A percentile compares a stretch with the other conserved stretches of the same genome.
These are phyloP conservation scores for Scaptomyza hsui DNA, from an alignment of 1,140 invertebrate species.

Conservation along the genomic window DNA sequence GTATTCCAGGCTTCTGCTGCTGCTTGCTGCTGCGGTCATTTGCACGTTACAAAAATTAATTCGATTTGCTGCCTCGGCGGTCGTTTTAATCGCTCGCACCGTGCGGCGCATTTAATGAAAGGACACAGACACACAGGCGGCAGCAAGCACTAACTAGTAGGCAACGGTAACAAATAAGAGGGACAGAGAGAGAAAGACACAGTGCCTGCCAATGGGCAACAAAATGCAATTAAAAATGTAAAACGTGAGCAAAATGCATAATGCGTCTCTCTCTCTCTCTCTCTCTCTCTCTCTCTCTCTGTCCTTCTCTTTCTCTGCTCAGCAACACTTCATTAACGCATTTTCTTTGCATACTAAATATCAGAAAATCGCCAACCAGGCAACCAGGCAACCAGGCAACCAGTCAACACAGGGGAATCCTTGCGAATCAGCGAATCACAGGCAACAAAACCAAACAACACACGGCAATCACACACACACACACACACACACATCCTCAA, in stretches of 20 bases:
- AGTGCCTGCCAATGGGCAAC: slow-evolving; percentile 5
- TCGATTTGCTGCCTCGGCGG: slow-evolving; percentile 81
- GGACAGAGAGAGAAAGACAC: not conserved
- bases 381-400: not conserved
- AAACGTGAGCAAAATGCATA: slow-evolving; percentile 80
- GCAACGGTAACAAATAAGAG: slow-evolving; percentile 28
- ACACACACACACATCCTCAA: not conserved
- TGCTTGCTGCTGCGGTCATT: slow-evolving; percentile 56
- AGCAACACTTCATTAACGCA: slow-evolving; percentile 79
- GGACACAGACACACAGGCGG: slow-evolving; percentile 21
- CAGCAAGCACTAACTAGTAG: slow-evolving; percentile 26
- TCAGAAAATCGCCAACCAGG: not conserved
- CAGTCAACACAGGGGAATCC: not conserved
- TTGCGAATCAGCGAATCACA: slow-evolving; percentile 16
- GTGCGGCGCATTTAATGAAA: slow-evolving; percentile 77
- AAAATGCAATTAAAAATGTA: slow-evolving; percentile 77
- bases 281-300: too few species aligned
- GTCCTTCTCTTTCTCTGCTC: too few species aligned
- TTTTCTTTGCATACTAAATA: slow-evolving; percentile 48
- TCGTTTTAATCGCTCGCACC: slow-evolving; percentile 77
- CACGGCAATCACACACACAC: slow-evolving; percentile 11
- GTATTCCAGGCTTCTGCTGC: slow-evolving; percentile 16
- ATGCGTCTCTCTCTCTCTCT: slow-evolving; percentile 78
- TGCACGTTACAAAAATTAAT: slow-evolving; percentile 83
- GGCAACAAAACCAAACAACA: not conserved